phyloP scores from a whole-genome alignment of 2,888 invertebrate species.

The Drosophila mimica region DNA sequence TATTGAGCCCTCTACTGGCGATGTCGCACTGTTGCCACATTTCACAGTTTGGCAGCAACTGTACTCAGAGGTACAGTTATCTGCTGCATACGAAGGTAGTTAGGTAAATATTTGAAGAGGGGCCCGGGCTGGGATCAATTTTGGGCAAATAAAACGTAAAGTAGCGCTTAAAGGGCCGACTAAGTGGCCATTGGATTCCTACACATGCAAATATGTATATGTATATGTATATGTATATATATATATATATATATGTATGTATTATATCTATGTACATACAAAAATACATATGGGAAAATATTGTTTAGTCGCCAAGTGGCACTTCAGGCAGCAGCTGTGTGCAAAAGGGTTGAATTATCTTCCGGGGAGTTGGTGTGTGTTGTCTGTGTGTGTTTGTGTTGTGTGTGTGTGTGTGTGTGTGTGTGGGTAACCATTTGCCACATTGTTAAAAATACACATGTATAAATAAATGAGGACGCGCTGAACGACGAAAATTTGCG shows the following conservation, averaged over 20 bases:
- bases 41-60: conserved; percentile 17
- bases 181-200: conserved; percentile 53
- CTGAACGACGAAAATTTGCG: conserved; percentile 35
- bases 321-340: conserved; percentile 45
- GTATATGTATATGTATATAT: background rate
- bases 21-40: conserved; percentile 14
- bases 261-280: background rate
- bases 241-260: background rate
- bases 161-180: conserved; percentile 48
- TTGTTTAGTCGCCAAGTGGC: conserved; percentile 56
- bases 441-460: conserved; percentile 63
- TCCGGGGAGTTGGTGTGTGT: background rate
- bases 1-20: background rate
- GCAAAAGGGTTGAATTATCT: conserved; percentile 13
- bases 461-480: conserved; percentile 41
- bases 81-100: background rate
- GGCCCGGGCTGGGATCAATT: conserved; percentile 9
- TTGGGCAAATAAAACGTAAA: conserved; percentile 55
- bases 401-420: background rate
- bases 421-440: conserved; percentile 45
- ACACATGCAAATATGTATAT: background rate
- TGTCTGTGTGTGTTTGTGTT: background rate
- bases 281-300: conserved; percentile 8
- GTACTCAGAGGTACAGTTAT: conserved; percentile 21
- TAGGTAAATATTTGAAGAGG: conserved; percentile 20